Evolutionary conservation across 2,797 vertebrate species (phyloP).

Genomic region (Leontopithecus rosalia): DNA sequence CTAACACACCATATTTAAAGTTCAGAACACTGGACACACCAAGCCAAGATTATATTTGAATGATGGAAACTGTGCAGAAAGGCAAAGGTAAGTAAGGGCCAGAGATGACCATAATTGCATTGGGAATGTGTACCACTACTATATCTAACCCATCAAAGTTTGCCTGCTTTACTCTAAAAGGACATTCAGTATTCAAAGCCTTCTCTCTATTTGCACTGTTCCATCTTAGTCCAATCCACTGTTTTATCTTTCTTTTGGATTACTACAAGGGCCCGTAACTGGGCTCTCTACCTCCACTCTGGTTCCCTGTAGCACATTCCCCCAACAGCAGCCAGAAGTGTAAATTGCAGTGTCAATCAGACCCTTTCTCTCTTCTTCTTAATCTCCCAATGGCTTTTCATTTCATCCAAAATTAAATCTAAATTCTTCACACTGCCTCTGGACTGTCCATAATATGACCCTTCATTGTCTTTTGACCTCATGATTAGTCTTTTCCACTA

Average conservation of each 20-base stretch:
- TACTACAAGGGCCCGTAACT: neutral
- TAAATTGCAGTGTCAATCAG: neutral
- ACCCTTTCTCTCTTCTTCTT: neutral
- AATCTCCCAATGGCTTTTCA: neutral
- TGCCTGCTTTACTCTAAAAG: neutral
- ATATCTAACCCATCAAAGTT: neutral
- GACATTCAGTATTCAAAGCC: neutral
- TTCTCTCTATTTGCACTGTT: neutral
- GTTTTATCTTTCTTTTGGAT: neutral
- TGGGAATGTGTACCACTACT: neutral
- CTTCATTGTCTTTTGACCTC: neutral
- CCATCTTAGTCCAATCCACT: neutral
- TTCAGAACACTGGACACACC: neutral
- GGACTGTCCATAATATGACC: neutral
- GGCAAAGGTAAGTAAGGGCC: neutral
- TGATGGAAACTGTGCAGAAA: neutral
- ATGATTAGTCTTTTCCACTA: constrained; percentile 17
- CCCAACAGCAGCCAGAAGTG: neutral
- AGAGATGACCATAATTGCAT: neutral
- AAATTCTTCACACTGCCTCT: neutral
- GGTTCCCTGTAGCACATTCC: neutral
- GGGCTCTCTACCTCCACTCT: neutral
- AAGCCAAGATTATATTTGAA: constrained; percentile 25
- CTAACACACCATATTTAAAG: neutral
- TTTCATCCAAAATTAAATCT: neutral